These are phyloP conservation scores for Phycodurus eques DNA, from an alignment of 2,113 vertebrate genomes.

Conservation along the genomic window DNA sequence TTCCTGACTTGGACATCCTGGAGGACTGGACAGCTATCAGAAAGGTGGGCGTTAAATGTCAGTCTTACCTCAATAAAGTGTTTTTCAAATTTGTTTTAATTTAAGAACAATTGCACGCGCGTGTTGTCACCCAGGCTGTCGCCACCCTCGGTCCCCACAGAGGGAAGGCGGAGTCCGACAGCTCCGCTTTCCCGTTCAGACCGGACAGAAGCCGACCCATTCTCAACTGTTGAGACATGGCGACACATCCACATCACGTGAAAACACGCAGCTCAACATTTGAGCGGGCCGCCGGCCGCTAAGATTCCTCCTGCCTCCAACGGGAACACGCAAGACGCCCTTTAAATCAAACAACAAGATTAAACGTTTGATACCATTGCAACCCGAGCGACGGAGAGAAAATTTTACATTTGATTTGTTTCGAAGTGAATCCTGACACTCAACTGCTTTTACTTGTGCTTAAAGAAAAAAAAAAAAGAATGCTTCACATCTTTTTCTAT, in stretches of 20 bases:
- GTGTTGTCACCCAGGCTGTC: constrained; percentile 78
- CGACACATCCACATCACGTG: background rate
- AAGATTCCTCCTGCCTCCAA: background rate
- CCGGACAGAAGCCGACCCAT: constrained; percentile 60
- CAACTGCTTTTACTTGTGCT: background rate
- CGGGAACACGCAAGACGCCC: background rate
- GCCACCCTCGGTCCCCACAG: constrained; percentile 88
- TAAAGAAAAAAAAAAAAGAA: background rate
- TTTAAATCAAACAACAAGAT: constrained; percentile 12
- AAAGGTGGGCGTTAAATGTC: constrained; percentile 73
- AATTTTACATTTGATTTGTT: background rate
- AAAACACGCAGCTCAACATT: background rate
- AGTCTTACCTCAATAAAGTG: background rate
- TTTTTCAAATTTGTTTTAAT: constrained; percentile 1
- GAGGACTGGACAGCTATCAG: constrained; percentile 98
- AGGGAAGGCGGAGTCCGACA: constrained; percentile 79
- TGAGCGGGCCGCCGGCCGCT: background rate
- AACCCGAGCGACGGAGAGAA: background rate
- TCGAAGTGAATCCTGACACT: background rate
- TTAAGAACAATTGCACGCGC: background rate
- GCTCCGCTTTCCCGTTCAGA: constrained; percentile 57
- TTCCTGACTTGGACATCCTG: constrained; percentile 93
- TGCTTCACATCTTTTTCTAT: background rate
- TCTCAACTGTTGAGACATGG: constrained; percentile 59
- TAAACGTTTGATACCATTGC: background rate